Evolutionary conservation across 2,797 vertebrate genomes (phyloP), one percentile per base, ranked within the genome.

Genomic region (Telmatherina bonti): DNA sequence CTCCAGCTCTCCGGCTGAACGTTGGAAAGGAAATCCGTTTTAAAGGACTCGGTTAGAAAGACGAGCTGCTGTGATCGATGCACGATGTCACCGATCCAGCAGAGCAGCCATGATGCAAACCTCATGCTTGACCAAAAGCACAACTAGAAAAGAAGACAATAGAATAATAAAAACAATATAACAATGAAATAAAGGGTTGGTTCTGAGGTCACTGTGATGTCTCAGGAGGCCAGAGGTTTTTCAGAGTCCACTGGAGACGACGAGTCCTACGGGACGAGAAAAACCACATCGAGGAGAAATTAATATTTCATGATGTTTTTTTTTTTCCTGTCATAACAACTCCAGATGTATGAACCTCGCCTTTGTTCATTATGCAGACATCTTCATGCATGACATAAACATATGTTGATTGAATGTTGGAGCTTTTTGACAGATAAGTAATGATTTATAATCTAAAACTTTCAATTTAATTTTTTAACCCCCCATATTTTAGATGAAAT

Each of bases 191-290:
- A 30, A 74, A 27, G 63, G 62, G 31, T 8, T 6, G 57, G 22
- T 5, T 11, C 41, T 18, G 53, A 36, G 47, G 15, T 2, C 6
- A 4, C 30, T 22, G 11, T 53, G 56, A 30, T 7, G 62, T 75
- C 74, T 91, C 89, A 91, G 61, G 92, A 93, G 24, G 87, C 62
- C 61, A 85, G 81, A 36, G 90, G 83, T 45, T 85, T 92, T 71
- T 90, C 88, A 68, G 84, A 64, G 66, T 92, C 91, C 13, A 73
- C 53, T 0, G 76, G 78, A 7, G 81, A 76, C 5, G 86, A 75
- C 1, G 83, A 75, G 66, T 92, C 92, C 92, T 93, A 75, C 7
- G 61, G 52, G 9, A 69, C 20, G 43, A 66, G 1, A 58, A 54
- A n/a, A 51, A 63, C 30, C 22, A 56, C 54, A 41, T 24, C 20